These are phyloP conservation scores for Lasiommata megera DNA, from an alignment of 2,888 invertebrate genomes.

Conservation along the genomic window DNA sequence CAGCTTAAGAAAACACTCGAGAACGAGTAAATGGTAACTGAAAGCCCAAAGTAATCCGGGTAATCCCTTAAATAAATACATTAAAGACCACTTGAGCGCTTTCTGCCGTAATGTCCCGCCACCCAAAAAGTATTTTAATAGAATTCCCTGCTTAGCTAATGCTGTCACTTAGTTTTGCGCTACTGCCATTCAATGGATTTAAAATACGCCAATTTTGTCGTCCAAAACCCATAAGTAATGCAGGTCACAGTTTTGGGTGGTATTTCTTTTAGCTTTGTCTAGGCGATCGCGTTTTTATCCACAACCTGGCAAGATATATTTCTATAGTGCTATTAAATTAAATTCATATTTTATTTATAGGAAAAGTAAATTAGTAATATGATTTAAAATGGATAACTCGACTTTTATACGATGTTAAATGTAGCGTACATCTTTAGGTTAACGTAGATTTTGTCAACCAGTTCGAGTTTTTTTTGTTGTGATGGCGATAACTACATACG, in stretches of 20 bases:
- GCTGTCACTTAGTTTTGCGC: constrained; percentile 45
- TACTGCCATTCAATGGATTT: constrained; percentile 35
- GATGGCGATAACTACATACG: no score
- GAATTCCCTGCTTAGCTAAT: constrained; percentile 30
- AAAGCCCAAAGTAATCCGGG: constrained; percentile 54
- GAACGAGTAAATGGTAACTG: constrained; percentile 39
- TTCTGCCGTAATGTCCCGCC: constrained; percentile 41
- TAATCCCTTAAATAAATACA: constrained; percentile 74
- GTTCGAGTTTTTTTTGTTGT: no score
- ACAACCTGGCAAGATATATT: not conserved
- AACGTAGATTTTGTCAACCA: no score
- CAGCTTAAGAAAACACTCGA: constrained; percentile 51
- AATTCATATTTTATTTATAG: no score
- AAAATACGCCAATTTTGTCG: constrained; percentile 38
- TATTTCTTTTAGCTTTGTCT: constrained; percentile 37
- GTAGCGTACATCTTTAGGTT: no score
- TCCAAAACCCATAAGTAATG: constrained; percentile 41
- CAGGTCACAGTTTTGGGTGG: constrained; percentile 47
- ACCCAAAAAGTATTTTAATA: constrained; percentile 52
- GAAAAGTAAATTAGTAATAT: no score
- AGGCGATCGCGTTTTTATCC: not conserved
- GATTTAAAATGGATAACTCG: no score
- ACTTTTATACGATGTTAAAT: no score
- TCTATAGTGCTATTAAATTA: no score
- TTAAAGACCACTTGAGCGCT: constrained; percentile 50